These are phyloP conservation scores for Catharus ustulatus DNA, from an alignment of 2,797 vertebrate genomes.

Conservation along the genomic window DNA sequence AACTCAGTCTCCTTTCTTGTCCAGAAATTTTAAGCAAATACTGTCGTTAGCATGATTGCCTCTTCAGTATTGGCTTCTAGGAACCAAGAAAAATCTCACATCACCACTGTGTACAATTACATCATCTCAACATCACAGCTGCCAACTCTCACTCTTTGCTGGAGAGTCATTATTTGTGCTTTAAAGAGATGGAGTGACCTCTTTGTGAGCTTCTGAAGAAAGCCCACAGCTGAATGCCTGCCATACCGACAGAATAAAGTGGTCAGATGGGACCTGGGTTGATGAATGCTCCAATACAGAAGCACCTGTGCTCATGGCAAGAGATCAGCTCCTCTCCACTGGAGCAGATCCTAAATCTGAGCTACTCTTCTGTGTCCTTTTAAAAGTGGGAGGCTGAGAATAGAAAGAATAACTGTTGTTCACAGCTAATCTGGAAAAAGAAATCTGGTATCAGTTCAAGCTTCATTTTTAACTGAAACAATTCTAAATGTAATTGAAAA, in stretches of 20 bases:
- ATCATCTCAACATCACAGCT: constrained; percentile 49
- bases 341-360: not conserved
- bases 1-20: not conserved
- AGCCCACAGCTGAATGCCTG: constrained; percentile 26
- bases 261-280: not conserved
- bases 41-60: constrained; percentile 21
- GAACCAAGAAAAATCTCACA: constrained; percentile 62
- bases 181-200: constrained; percentile 36
- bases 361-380: not conserved
- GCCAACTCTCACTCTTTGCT: constrained; percentile 46
- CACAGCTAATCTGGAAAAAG: not conserved
- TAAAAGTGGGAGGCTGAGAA: not conserved
- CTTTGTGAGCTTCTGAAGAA: constrained; percentile 44
- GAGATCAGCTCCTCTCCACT: not conserved
- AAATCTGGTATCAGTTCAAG: not conserved
- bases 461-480: constrained; percentile 14
- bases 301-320: constrained; percentile 33
- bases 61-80: constrained; percentile 52
- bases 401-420: not conserved
- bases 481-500: not conserved
- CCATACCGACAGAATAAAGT: not conserved
- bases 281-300: constrained; percentile 21
- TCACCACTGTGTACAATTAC: constrained; percentile 52
- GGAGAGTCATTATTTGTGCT: constrained; percentile 29
- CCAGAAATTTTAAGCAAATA: constrained; percentile 35